phyloP scores from a whole-genome alignment of 2,797 vertebrate species.

The Chloroceryle inda region DNA sequence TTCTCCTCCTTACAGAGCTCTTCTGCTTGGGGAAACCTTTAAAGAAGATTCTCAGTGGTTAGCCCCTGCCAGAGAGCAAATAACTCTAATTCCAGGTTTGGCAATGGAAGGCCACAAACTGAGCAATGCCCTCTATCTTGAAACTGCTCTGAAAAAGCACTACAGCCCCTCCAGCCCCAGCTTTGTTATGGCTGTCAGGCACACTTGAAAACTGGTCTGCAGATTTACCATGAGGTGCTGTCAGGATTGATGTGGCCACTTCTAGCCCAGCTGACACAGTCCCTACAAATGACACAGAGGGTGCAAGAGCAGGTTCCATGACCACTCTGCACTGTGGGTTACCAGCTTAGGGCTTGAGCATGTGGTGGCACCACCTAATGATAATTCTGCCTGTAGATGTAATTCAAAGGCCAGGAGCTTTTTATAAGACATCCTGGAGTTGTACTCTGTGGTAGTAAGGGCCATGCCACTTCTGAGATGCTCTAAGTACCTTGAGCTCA shows the following conservation, averaged over 20 bases:
- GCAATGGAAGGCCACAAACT: rapidly evolving
- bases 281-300: background rate
- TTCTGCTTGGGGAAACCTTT: background rate
- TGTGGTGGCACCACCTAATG: background rate
- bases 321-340: background rate
- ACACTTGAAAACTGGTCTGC: background rate
- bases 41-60: background rate
- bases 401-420: background rate
- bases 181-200: background rate
- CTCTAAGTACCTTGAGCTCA: background rate
- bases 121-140: background rate
- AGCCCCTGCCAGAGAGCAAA: background rate
- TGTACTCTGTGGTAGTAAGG: background rate
- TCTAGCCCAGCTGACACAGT: background rate
- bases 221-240: background rate
- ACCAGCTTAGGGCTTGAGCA: background rate
- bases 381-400: background rate
- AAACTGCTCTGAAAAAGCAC: background rate
- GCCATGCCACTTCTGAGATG: background rate
- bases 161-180: background rate
- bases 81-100: background rate
- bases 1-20: background rate
- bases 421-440: background rate
- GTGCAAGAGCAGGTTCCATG: background rate
- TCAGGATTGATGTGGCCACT: background rate